Conservation (phyloP, 2,888 invertebrate species). For the Aelia acuminata region DNA sequence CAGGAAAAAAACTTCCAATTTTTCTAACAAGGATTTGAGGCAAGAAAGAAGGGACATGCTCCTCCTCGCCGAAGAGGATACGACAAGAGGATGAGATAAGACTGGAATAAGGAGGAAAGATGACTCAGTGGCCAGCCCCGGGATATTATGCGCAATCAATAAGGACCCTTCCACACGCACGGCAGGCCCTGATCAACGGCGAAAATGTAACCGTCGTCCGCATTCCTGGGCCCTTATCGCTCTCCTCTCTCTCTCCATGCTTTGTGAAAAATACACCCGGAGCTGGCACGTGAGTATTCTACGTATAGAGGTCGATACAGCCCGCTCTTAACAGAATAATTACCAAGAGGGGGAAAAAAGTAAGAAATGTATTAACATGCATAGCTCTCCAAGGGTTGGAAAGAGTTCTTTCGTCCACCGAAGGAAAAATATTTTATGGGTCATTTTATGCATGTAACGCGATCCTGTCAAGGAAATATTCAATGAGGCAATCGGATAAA, state of each 20-base stretch:
- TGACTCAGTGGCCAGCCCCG: slow-evolving; percentile 48
- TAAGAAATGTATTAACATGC: background rate
- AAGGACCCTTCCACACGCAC: slow-evolving; percentile 36
- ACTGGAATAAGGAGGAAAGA: background rate
- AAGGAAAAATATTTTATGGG: background rate
- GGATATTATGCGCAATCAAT: slow-evolving; percentile 41
- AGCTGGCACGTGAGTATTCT: background rate
- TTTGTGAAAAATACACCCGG: slow-evolving; percentile 21
- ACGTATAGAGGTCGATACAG: background rate
- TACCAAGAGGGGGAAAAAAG: background rate
- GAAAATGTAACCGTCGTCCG: slow-evolving; percentile 21
- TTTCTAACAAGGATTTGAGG: no score
- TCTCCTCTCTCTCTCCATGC: slow-evolving; percentile 4
- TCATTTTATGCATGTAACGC: background rate
- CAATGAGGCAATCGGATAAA: background rate
- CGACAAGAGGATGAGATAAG: background rate
- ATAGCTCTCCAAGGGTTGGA: background rate
- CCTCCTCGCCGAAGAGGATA: background rate
- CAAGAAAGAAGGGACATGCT: no score
- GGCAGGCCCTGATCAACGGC: slow-evolving; percentile 25
- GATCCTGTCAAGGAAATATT: background rate
- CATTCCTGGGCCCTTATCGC: background rate
- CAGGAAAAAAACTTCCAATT: no score
- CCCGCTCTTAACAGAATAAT: background rate
- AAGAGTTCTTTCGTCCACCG: background rate